Conservation (phyloP, 1,140 invertebrate species). For the Caenorhabditis brenneri region DNA sequence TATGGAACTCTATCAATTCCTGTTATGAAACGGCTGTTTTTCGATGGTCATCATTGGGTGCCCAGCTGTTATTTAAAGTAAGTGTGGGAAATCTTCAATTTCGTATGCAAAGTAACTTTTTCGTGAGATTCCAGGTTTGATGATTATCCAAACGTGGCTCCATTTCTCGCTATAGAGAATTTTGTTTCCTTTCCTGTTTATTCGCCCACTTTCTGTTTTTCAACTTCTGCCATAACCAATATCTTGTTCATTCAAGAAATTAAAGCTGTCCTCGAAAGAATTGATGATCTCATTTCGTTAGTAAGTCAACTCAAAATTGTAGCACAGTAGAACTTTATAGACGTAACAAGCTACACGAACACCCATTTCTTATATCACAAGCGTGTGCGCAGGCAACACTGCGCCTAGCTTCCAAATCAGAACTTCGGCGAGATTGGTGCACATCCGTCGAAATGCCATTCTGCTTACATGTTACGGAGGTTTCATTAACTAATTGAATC, state of each 20-base stretch:
- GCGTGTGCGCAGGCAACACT: conserved; percentile 1
- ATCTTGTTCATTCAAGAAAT: background rate
- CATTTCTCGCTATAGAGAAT: conserved; percentile 4
- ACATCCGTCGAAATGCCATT: conserved; percentile 19
- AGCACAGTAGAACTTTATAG: background rate
- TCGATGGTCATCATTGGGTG: background rate
- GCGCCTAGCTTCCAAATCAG: background rate
- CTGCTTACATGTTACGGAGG: conserved; percentile 1
- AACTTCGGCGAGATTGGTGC: background rate
- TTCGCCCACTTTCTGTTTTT: background rate
- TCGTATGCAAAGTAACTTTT: too few species aligned
- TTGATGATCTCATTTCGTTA: conserved; percentile 10
- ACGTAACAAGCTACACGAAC: background rate
- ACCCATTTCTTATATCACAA: background rate
- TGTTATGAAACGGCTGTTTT: background rate
- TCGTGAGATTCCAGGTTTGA: background rate
- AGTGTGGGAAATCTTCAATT: too few species aligned
- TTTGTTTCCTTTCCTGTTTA: conserved; percentile 9
- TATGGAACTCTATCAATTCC: background rate
- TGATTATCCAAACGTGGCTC: background rate
- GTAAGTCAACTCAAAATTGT: background rate
- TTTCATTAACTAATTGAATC: background rate
- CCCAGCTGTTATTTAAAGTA: background rate
- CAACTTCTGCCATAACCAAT: background rate
- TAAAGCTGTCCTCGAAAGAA: background rate